These are phyloP conservation scores for Halocynthia roretzi DNA, from an alignment of 23 tunicate genomes.

Conservation along the genomic window DNA sequence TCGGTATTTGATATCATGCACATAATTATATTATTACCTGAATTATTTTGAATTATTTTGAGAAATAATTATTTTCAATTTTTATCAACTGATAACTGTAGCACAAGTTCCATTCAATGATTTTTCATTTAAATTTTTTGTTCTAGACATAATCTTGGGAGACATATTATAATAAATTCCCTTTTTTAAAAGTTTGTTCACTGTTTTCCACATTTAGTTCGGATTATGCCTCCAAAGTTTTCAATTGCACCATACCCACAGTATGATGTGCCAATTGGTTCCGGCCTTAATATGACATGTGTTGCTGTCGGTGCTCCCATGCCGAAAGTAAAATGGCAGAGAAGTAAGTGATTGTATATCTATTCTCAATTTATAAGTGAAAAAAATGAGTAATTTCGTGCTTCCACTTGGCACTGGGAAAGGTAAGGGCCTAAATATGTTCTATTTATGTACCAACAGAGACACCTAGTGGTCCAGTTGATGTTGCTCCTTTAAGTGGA, in stretches of 20 bases:
- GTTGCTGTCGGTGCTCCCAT: slow-evolving; percentile 90
- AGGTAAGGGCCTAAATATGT: too few species aligned
- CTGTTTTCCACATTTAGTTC: slow-evolving; percentile 23
- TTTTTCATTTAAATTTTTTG: too few species aligned
- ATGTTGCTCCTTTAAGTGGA: slow-evolving; percentile 18
- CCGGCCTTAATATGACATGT: slow-evolving; percentile 57
- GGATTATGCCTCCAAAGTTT: slow-evolving; percentile 44
- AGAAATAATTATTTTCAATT: background rate
- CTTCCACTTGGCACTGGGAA: background rate
- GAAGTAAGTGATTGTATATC: slow-evolving; percentile 24
- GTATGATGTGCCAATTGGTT: slow-evolving; percentile 52
- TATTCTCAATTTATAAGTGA: slow-evolving; percentile 1
- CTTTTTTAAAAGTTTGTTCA: background rate
- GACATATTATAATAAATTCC: background rate
- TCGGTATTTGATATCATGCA: background rate
- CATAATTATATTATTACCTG: background rate
- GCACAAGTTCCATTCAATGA: background rate
- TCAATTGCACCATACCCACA: slow-evolving; percentile 48
- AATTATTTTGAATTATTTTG: too few species aligned
- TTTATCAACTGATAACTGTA: background rate
- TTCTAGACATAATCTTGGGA: too few species aligned
- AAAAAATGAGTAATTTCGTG: background rate
- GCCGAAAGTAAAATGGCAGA: slow-evolving; percentile 87
- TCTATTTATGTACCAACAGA: slow-evolving; percentile 9
- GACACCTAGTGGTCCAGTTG: slow-evolving; percentile 28